These are phyloP conservation scores for Trochalopteron elliotii DNA, from an alignment of 2,113 vertebrate species.

Conservation along the genomic window DNA sequence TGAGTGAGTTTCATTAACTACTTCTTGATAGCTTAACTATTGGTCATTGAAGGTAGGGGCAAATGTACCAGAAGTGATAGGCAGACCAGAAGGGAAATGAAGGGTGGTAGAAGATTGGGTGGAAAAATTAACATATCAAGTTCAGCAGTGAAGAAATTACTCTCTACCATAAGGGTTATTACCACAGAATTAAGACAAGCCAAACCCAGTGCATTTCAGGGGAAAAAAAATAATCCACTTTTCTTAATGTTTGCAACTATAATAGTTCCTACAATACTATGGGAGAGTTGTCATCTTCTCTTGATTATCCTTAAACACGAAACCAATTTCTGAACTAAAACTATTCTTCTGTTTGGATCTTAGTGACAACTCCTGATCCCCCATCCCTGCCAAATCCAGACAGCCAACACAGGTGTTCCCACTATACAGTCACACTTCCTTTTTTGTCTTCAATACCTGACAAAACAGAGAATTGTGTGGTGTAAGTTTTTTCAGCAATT, in stretches of 20 bases:
- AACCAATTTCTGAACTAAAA: not conserved
- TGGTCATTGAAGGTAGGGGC: not conserved
- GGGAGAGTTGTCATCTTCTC: not conserved
- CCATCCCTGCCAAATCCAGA: not conserved
- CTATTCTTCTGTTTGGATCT: not conserved
- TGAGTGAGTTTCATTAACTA: not conserved
- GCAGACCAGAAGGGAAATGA: constrained; percentile 32
- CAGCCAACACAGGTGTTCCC: not conserved
- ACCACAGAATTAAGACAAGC: not conserved
- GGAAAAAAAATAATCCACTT: not conserved
- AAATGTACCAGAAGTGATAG: constrained; percentile 34
- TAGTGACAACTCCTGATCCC: not conserved
- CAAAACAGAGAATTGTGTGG: not conserved
- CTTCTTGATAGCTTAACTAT: not conserved
- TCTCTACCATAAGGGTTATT: not conserved
- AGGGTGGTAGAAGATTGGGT: constrained; percentile 19
- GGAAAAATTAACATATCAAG: not conserved
- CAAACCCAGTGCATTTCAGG: not conserved
- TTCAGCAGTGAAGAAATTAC: not conserved
- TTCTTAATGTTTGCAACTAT: not conserved
- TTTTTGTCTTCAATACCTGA: not conserved
- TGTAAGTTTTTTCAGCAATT: not conserved
- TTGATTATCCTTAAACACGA: not conserved
- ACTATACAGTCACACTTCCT: not conserved
- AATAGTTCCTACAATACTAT: not conserved